A percentile compares a stretch with the other conserved stretches of the same genome.
Evolutionary conservation across 92 coral and sea anemone genomes (phyloP).

Genomic region (Virgularia gustaviana): DNA sequence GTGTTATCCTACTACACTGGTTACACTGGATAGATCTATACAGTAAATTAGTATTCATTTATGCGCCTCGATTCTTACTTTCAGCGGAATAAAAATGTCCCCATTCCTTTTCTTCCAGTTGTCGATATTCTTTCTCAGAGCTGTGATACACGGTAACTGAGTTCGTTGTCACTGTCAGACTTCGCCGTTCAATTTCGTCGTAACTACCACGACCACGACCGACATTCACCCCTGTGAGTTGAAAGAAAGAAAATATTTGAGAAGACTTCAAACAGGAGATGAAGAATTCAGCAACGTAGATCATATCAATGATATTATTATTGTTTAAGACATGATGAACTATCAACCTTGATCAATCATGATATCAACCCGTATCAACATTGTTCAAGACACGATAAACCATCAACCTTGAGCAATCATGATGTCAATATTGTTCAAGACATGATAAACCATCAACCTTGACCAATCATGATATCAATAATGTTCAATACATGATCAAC

Average conservation of each 20-base stretch:
- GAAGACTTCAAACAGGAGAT: background rate
- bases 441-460: too few species aligned
- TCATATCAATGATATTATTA: background rate
- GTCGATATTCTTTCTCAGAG: constrained; percentile 73
- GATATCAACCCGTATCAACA: background rate
- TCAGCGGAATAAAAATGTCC: constrained; percentile 92
- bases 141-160: constrained; percentile 89
- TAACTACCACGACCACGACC: constrained; percentile 91
- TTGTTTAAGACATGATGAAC: too few species aligned
- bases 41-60: too few species aligned
- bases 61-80: too few species aligned
- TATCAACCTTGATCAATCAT: too few species aligned
- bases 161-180: constrained; percentile 59
- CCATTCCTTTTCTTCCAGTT: constrained; percentile 71
- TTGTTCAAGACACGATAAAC: too few species aligned
- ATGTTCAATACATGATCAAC: too few species aligned
- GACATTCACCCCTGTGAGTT: constrained; percentile 68
- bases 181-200: constrained; percentile 78
- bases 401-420: too few species aligned
- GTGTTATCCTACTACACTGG: too few species aligned
- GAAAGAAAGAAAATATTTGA: background rate
- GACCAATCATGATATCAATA: too few species aligned
- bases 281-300: background rate
- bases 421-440: too few species aligned
- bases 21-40: too few species aligned